phyloP scores from a whole-genome alignment of 2,888 invertebrate species.

The Lepeophtheirus nordmannii region DNA sequence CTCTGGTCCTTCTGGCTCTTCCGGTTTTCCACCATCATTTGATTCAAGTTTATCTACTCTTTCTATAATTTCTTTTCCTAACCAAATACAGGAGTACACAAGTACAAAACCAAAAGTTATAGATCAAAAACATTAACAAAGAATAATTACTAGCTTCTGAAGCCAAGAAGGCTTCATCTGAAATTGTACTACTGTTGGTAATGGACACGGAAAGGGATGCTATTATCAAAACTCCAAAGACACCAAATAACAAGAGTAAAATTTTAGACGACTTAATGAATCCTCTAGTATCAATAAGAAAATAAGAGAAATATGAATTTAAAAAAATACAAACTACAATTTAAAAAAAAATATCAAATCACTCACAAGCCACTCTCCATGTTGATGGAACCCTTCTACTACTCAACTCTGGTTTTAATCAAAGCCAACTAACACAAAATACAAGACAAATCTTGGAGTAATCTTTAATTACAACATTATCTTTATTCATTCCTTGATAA shows the following conservation, averaged over 20 bases:
- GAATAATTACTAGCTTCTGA: too few relatives aligned
- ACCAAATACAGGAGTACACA: background rate
- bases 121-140: too few relatives aligned
- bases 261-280: background rate
- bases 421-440: too few relatives aligned
- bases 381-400: background rate
- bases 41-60: background rate
- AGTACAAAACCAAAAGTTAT: background rate
- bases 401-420: background rate
- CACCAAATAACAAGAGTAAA: background rate
- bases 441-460: too few relatives aligned
- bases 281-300: background rate
- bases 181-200: background rate
- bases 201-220: background rate
- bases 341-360: too few relatives aligned
- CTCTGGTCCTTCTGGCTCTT: background rate
- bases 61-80: background rate
- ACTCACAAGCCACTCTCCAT: background rate
- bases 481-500: too few relatives aligned
- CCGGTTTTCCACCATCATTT: background rate
- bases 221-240: background rate
- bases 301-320: background rate
- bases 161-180: background rate
- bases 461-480: too few relatives aligned
- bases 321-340: background rate